Evolutionary conservation across 2,113 vertebrate genomes (phyloP).

Genomic region (Turdus rufiventris): DNA sequence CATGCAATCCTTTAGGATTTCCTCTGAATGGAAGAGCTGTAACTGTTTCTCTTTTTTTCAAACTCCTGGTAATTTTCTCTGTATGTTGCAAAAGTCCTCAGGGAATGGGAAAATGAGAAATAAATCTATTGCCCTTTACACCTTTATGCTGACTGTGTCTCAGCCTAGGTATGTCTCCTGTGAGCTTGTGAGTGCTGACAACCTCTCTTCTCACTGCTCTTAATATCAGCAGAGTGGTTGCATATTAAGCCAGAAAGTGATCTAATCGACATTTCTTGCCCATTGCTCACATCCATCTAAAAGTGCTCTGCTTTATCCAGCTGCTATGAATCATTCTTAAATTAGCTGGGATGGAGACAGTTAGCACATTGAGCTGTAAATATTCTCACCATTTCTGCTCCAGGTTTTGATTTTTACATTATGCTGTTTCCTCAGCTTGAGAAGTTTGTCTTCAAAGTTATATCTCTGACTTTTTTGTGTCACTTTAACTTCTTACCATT

Average conservation of each 20-base stretch:
- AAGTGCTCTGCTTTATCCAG: slow-evolving; percentile 7
- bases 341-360: slow-evolving; percentile 26
- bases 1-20: slow-evolving; percentile 53
- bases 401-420: not conserved
- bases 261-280: slow-evolving; percentile 43
- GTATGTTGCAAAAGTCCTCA: slow-evolving; percentile 31
- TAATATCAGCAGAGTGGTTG: slow-evolving; percentile 57
- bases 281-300: slow-evolving; percentile 39
- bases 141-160: slow-evolving; percentile 36
- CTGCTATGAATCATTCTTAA: slow-evolving; percentile 13
- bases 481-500: not conserved
- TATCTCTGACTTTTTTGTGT: not conserved
- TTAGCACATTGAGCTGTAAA: slow-evolving; percentile 31
- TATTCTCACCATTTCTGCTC: not conserved
- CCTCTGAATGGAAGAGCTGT: slow-evolving; percentile 26
- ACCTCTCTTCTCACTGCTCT: slow-evolving; percentile 35
- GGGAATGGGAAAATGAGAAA: slow-evolving; percentile 56
- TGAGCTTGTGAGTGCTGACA: slow-evolving; percentile 36
- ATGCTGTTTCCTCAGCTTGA: not conserved
- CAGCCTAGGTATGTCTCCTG: slow-evolving; percentile 43
- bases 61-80: slow-evolving; percentile 55
- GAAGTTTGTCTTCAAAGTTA: slow-evolving; percentile 29
- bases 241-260: slow-evolving; percentile 53
- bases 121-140: slow-evolving; percentile 55
- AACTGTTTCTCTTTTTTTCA: slow-evolving; percentile 32